Conservation (phyloP, 2,113 vertebrate genomes). For the Zingel zingel region DNA sequence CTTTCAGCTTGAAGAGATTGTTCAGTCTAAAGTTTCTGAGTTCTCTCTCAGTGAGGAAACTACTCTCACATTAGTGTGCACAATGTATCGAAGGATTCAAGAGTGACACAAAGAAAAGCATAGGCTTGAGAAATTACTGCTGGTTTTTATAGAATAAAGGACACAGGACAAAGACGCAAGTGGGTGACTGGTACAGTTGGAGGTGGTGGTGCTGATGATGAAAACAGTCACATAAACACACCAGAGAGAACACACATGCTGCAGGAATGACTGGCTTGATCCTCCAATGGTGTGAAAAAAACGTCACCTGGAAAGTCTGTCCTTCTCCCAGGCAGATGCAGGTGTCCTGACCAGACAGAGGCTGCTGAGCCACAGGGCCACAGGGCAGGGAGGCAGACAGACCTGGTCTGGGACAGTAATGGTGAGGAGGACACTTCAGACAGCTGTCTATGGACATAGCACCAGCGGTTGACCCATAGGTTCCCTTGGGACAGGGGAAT, state of each 20-base stretch:
- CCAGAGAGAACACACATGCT: background rate
- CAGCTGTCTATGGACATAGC: slow-evolving; percentile 71
- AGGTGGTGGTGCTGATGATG: background rate
- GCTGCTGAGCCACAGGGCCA: slow-evolving; percentile 87
- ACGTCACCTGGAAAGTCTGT: slow-evolving; percentile 89
- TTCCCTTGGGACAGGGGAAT: slow-evolving; percentile 87
- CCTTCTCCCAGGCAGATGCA: slow-evolving; percentile 85
- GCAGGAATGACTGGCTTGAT: background rate
- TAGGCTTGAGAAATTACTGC: background rate
- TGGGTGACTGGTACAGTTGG: background rate
- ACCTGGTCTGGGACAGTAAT: slow-evolving; percentile 85
- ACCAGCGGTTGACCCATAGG: slow-evolving; percentile 77
- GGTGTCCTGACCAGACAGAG: slow-evolving; percentile 81
- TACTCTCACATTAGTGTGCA: background rate
- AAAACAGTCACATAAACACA: slow-evolving; percentile 10
- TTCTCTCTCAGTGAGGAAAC: slow-evolving; percentile 29
- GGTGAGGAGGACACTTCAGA: slow-evolving; percentile 84
- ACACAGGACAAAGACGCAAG: background rate
- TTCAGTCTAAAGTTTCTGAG: slow-evolving; percentile 53
- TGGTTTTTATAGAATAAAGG: background rate
- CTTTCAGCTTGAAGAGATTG: slow-evolving; percentile 75
- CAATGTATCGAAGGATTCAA: background rate
- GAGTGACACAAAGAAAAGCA: slow-evolving; percentile 11
- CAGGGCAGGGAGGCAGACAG: slow-evolving; percentile 85
- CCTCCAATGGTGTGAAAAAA: background rate